Conservation (phyloP, 2,888 invertebrate species). For the Alloscopus bannaensis region DNA sequence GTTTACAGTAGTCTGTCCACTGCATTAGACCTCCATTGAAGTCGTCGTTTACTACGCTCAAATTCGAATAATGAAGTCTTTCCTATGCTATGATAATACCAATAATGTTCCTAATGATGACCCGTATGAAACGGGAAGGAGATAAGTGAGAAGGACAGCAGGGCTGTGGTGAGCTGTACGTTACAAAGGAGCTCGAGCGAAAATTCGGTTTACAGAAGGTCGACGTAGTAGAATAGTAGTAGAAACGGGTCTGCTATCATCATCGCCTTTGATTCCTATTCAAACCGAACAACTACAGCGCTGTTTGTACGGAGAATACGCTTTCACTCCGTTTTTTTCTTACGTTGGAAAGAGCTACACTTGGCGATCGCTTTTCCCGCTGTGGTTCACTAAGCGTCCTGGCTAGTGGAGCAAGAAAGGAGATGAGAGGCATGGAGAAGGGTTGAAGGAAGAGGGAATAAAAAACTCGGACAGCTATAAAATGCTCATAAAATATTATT, state of each 20-base stretch:
- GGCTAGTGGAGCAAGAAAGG: conserved; percentile 30
- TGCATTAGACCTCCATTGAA: background rate
- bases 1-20: too few relatives aligned
- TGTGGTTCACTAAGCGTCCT: conserved; percentile 44
- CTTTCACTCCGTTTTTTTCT: background rate
- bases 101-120: conserved; percentile 57
- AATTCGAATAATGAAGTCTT: conserved; percentile 56
- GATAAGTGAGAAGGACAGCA: conserved; percentile 34
- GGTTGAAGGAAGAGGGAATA: conserved; percentile 22
- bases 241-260: conserved; percentile 26
- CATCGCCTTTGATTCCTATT: conserved; percentile 12
- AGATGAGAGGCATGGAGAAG: conserved; percentile 35
- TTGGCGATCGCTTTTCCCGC: background rate
- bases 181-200: conserved; percentile 35
- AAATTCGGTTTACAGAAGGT: conserved; percentile 48
- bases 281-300: background rate
- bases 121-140: conserved; percentile 37
- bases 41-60: background rate
- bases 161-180: background rate
- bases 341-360: too few relatives aligned
- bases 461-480: conserved; percentile 62
- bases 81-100: conserved; percentile 43
- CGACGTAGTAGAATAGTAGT: conserved; percentile 38
- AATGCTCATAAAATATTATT: conserved; percentile 63
- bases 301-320: background rate